Conservation (phyloP, 64 coral and sea anemone genomes). For the Stylophora pistillata region DNA sequence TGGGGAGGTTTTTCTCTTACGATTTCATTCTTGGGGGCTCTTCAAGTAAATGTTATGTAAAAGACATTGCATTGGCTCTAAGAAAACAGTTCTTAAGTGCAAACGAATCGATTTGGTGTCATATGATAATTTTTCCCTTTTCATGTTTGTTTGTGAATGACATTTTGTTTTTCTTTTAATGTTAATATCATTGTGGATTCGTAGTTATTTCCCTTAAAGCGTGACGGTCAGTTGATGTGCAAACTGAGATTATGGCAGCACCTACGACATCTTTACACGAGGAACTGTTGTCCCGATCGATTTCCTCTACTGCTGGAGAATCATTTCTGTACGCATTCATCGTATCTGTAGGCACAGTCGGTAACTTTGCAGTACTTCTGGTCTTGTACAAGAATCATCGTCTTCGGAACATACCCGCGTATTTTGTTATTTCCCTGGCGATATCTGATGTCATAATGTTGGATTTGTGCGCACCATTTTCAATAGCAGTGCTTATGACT, state of each 20-base stretch:
- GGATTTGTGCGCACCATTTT: constrained; percentile 55
- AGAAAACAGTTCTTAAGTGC: too few species aligned
- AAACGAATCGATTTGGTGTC: too few species aligned
- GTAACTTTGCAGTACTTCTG: constrained; percentile 45
- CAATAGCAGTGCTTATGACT: constrained; percentile 30
- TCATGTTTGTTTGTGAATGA: too few species aligned
- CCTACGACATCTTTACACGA: background rate
- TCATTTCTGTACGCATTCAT: constrained; percentile 44
- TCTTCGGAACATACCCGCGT: constrained; percentile 60
- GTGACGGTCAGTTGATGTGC: background rate
- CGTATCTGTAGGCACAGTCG: constrained; percentile 27
- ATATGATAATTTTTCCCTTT: too few species aligned
- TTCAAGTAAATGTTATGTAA: too few species aligned
- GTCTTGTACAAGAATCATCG: constrained; percentile 64
- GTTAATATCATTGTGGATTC: too few species aligned
- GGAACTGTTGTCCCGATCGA: constrained; percentile 19
- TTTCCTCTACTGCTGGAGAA: constrained; percentile 4
- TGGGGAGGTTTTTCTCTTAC: background rate
- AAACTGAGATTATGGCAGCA: background rate
- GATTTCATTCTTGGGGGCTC: too few species aligned
- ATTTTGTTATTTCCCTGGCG: constrained; percentile 63
- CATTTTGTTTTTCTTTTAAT: too few species aligned
- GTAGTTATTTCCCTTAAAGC: too few species aligned
- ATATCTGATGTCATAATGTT: constrained; percentile 63
- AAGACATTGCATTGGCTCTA: too few species aligned